These are phyloP conservation scores for Macrophya annulata DNA, from an alignment of 2,888 invertebrate genomes.

Conservation along the genomic window DNA sequence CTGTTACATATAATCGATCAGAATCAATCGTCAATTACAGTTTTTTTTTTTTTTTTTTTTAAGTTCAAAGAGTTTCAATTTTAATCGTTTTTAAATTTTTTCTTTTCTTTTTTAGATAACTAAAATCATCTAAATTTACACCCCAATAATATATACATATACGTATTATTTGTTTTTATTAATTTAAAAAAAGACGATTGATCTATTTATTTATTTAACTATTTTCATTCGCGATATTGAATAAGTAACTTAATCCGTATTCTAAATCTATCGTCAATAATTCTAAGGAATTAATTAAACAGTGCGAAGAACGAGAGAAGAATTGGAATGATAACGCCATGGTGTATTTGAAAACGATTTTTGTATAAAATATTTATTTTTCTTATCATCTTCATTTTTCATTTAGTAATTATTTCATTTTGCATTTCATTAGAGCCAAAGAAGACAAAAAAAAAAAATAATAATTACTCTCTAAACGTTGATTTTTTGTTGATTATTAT, in stretches of 20 bases:
- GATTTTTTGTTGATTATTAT: neutral
- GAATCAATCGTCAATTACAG: neutral
- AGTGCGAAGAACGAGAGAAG: slow-evolving; percentile 13
- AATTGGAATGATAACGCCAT: slow-evolving; percentile 73
- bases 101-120: too few relatives aligned
- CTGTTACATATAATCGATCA: neutral
- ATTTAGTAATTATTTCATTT: too few relatives aligned
- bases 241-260: too few relatives aligned
- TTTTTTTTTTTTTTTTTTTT: too few relatives aligned
- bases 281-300: neutral
- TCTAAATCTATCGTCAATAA: neutral
- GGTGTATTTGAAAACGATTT: slow-evolving; percentile 71
- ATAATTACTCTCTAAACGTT: neutral
- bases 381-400: slow-evolving; percentile 11
- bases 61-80: too few relatives aligned
- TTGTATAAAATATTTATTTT: slow-evolving; percentile 75
- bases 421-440: slow-evolving; percentile 70
- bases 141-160: too few relatives aligned
- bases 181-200: neutral
- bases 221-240: too few relatives aligned
- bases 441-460: neutral
- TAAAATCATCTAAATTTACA: too few relatives aligned
- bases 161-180: too few relatives aligned
- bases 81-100: too few relatives aligned
- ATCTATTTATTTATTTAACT: neutral